Evolutionary conservation across 2,797 vertebrate species (phyloP).

Genomic region (Erpetoichthys calabaricus): DNA sequence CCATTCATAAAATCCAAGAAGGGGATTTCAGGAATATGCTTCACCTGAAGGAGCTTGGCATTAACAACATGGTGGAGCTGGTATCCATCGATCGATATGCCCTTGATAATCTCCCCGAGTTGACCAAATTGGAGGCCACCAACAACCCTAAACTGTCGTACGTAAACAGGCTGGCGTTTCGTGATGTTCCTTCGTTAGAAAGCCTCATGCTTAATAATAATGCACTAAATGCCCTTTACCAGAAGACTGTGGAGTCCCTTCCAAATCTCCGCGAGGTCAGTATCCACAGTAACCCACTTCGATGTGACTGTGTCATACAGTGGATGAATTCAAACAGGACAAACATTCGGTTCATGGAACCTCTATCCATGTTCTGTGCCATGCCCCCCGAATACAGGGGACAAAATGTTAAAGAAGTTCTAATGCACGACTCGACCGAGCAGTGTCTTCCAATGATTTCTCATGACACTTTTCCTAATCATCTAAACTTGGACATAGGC

Average conservation of each 20-base stretch:
- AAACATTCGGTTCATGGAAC: slow-evolving; percentile 89
- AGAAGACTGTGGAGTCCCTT: slow-evolving; percentile 75
- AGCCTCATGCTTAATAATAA: slow-evolving; percentile 96
- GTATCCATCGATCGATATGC: slow-evolving; percentile 79
- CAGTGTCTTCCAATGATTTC: slow-evolving; percentile 89
- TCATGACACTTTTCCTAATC: slow-evolving; percentile 73
- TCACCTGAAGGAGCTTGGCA: slow-evolving; percentile 81
- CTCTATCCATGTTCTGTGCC: slow-evolving; percentile 82
- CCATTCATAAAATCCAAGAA: slow-evolving; percentile 81
- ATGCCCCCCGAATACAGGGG: slow-evolving; percentile 74
- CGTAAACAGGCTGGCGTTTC: slow-evolving; percentile 75
- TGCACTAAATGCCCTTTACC: slow-evolving; percentile 79
- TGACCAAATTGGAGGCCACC: slow-evolving; percentile 91
- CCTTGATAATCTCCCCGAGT: slow-evolving; percentile 86
- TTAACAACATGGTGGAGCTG: slow-evolving; percentile 91
- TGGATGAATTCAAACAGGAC: slow-evolving; percentile 91
- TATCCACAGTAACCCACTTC: slow-evolving; percentile 84
- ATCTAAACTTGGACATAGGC: slow-evolving; percentile 71
- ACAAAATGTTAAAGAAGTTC: slow-evolving; percentile 69
- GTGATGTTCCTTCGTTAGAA: slow-evolving; percentile 79
- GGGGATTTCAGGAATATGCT: slow-evolving; percentile 94
- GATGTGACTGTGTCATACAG: slow-evolving; percentile 85
- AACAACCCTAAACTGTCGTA: slow-evolving; percentile 91
- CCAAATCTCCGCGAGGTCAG: slow-evolving; percentile 90
- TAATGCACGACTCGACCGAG: slow-evolving; percentile 60